Evolutionary conservation across 2,113 vertebrate species (phyloP), one percentile per base, ranked within the genome.

Genomic region (Tenrec ecaudatus): DNA sequence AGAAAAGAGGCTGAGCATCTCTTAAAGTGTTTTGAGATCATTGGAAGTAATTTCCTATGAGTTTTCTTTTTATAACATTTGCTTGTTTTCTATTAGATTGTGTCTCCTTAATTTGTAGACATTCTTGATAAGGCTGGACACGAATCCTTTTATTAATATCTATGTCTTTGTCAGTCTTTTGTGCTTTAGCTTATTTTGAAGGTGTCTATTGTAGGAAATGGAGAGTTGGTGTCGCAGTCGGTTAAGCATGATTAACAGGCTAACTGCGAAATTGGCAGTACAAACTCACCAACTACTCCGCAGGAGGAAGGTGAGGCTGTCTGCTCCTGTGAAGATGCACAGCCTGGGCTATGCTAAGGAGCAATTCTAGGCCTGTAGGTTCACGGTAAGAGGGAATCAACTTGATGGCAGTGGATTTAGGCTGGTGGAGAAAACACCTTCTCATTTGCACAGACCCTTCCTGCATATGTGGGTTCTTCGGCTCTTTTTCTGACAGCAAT

Each of bases 31-130:
- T 58, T 33, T 25, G 68, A 75, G n/a, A 58, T 89, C 60, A 92
- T 84, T 53, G 14, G 16, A 75, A 69, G 58, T 89, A 23, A 60
- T 90, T 90, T 66, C 84, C 73, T 60, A 16, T 58, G 38, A 76
- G 14, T 71, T 89, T 84, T 31, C n/a, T 84, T 0, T 69, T 87
- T 3, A 57, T 76, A 76, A 57, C 43, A 86, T 89, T 87, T 86
- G 25, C 12, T 87, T 81, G 57, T 33, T 82, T 89, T 40, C 22
- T 20, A 29, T 23, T 53, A 81, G n/a, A 81, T 86, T 11, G 27
- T 36, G 22, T 71, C 89, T 82, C 71, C n/a, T 87, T 53, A 60
- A 89, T 88, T 89, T 87, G n/a, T 62, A 84, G 75, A 80, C 60
- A 83, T 87, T 84, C 36, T 91, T 79, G 12, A 82, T 57, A 3